Base-by-base conservation (phyloP, 2,113 vertebrate species). In the Anseranas semipalmata region DNA sequence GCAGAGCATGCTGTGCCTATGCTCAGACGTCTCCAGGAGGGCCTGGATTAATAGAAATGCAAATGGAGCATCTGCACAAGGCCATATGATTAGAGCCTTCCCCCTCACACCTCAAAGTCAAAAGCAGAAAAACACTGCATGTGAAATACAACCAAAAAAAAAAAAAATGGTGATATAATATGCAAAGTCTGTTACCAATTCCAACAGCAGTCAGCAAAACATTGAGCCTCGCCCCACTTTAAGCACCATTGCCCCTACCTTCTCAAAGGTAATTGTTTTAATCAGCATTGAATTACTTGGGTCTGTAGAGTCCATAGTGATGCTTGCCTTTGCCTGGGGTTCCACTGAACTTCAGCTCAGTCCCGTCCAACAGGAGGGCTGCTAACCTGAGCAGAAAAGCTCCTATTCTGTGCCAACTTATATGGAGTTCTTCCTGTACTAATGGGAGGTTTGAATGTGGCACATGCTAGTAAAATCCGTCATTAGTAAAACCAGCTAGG, bases 41-140 rank as follows among this genome's bases (percentile, higher is more conserved):
- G 98, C 98, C 97, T 95, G 97, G 98, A 98, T 98, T 98, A 98
- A 98, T 98, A 98, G 98, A 98, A 98, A 98, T 98, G 98, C 98
- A 98, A 98, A 98, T 98, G 95, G 96, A 98, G 98, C 98, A 98
- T 98, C 98, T 98, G 98, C 97, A 98, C 98, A 97, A 98, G 98
- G 97, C 98, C 97, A 96, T 98, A 97, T 98, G 98, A 98, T 98
- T 98, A 98, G 98, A 98, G 98, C 97, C 93, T 98, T 97, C 94
- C 97, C 96, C 92, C 98, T 98, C 98, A 97, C 98, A 98, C 98
- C 98, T 98, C 98, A 98, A 98, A 98, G 98, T 98, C 98, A 98
- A 97, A 98, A 98, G 98, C 98, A 98, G 97, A 97, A 97, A 98
- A 98, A 98, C 98, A 94, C 98, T 97, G 98, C 97, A 97, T 98